Evolutionary conservation across 2,888 invertebrate genomes (phyloP).

Genomic region (Aphodius sticticus): DNA sequence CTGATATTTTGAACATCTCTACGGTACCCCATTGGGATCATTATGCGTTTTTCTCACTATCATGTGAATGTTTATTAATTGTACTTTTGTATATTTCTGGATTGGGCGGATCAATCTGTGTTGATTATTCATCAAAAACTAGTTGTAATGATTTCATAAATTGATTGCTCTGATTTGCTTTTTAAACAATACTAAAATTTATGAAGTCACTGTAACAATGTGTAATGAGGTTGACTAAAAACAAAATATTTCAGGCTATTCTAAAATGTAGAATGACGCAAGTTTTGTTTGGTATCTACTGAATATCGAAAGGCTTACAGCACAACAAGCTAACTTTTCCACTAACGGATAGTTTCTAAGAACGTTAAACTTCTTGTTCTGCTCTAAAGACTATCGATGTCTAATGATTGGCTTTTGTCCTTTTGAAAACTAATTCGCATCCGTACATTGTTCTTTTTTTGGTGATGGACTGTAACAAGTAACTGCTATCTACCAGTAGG

Average conservation of each 20-base stretch:
- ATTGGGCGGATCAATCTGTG: background rate
- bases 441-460: background rate
- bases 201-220: background rate
- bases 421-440: background rate
- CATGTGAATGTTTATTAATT: background rate
- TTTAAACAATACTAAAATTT: background rate
- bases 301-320: background rate
- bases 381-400: background rate
- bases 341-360: no score
- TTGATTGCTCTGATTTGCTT: background rate
- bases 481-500: background rate
- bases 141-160: background rate
- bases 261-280: slow-evolving; percentile 32
- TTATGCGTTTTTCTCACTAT: background rate
- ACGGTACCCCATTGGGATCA: background rate
- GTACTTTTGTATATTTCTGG: background rate
- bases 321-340: slow-evolving; percentile 13
- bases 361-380: background rate
- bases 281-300: slow-evolving; percentile 30
- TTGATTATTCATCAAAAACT: background rate
- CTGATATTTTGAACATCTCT: background rate
- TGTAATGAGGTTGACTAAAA: background rate
- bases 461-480: background rate
- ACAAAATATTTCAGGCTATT: slow-evolving; percentile 46
- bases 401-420: background rate